Percentiles rank a stretch among this genome's conserved stretches.
phyloP scores from a whole-genome alignment of 2,888 invertebrate species.

The Rhamphomyia laevipes region DNA sequence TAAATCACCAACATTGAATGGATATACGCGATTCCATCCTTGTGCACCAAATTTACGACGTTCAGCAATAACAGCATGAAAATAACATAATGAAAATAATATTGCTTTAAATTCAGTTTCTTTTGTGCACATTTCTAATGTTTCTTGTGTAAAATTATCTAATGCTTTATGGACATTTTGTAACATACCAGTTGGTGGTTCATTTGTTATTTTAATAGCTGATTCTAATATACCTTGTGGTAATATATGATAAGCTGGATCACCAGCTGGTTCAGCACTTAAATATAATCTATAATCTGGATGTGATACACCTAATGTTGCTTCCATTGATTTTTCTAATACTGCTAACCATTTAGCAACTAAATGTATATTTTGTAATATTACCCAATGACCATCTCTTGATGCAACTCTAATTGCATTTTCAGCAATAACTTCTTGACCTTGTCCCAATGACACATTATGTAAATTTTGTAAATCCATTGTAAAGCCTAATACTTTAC shows the following conservation, averaged over 20 bases:
- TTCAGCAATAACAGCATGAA: conserved; percentile 89
- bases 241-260: conserved; percentile 52
- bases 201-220: conserved; percentile 91
- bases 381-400: conserved; percentile 78
- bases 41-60: conserved; percentile 64
- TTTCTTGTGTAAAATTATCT: conserved; percentile 86
- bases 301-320: conserved; percentile 55
- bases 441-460: conserved; percentile 88
- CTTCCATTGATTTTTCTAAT: conserved; percentile 85
- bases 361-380: conserved; percentile 84
- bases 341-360: conserved; percentile 80
- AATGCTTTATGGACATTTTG: conserved; percentile 88
- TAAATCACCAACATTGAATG: conserved; percentile 74
- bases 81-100: conserved; percentile 82
- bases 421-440: conserved; percentile 88
- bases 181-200: conserved; percentile 90
- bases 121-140: conserved; percentile 82
- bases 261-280: conserved; percentile 75
- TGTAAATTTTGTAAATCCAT: conserved; percentile 75
- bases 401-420: conserved; percentile 69
- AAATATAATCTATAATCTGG: conserved; percentile 59
- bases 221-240: conserved; percentile 84
- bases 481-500: conserved; percentile 67
- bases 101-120: conserved; percentile 88
- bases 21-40: conserved; percentile 48